Evolutionary conservation across 2,888 invertebrate genomes (phyloP), one percentile per base, ranked within the genome.

Genomic region (Drepanosiphum platanoidis): DNA sequence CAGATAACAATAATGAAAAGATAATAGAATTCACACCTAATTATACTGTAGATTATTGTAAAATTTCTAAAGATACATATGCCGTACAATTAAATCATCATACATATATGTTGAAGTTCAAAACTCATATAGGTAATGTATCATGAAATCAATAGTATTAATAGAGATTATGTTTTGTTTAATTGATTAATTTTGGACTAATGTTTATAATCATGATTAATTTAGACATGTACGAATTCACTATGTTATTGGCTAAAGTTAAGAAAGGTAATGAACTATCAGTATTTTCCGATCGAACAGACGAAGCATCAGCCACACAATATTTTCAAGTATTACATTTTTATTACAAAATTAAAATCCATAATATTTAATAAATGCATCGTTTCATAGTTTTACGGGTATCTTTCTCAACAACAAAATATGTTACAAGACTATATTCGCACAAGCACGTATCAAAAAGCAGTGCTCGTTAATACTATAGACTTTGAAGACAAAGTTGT

Each of bases 351-450:
- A 77, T 22, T 8, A 39, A 36, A 39, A 11, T 27, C 5, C 34
- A 13, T 42, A 58, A 66, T 32, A n/a, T 74, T 72, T 46, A 32
- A 36, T 52, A 13, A 3, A 66, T 61, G 11, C 30, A n/a, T 74
- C 34, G 15, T 61, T 84, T 30, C 72, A 13, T 90, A 99, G 92
- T 99, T 99, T 91, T 99, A 99, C 91, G 98, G 99, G 87, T 99
- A 98, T 91, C 91, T 99, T 88, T 98, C 98, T 86, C 99, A 99
- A 90, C 99, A 99, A 91, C 99, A 99, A 91, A 99, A 99, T 90
- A 99, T 99, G 99, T 96, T 99, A 95, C 99, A 99, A 91, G 99
- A 99, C 90, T 99, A 97, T 90, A 96, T 99, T 87, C 92, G 99
- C 88, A 99, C 99, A 72, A 97, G 97, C 89, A 99, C 99, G 86